phyloP scores from a whole-genome alignment of 2,113 vertebrate species.

The Lathamus discolor region DNA sequence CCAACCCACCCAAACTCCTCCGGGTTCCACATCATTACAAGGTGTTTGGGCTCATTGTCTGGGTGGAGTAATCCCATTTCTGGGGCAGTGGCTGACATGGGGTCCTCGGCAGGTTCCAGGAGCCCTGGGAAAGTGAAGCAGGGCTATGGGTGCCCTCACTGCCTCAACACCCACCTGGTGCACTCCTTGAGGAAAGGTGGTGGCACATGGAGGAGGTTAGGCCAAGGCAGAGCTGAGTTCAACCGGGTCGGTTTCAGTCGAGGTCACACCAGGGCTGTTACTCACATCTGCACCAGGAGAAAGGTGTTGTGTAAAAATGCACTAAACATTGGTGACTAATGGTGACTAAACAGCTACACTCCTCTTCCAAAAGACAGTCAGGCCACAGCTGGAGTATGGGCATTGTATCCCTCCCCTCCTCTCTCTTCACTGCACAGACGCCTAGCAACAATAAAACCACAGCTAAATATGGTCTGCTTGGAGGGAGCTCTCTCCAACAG shows the following conservation, averaged over 20 bases:
- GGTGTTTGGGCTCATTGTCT: accelerated
- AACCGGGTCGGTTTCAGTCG: accelerated
- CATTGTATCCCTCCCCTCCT: not conserved
- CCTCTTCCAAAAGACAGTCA: not conserved
- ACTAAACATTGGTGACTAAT: too few relatives aligned
- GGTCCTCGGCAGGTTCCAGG: not conserved
- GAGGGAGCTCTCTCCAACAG: not conserved
- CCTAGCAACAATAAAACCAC: not conserved
- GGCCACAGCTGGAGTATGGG: not conserved
- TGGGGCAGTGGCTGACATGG: not conserved
- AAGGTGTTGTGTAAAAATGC: not conserved
- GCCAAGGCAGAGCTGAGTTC: not conserved
- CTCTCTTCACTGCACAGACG: not conserved
- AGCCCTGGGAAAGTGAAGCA: not conserved
- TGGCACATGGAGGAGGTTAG: accelerated
- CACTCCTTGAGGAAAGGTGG: not conserved
- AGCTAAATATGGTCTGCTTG: slow-evolving; percentile 36
- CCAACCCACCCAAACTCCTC: not conserved
- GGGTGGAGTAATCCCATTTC: not conserved
- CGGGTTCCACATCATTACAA: not conserved
- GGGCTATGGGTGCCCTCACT: not conserved
- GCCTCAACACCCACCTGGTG: not conserved
- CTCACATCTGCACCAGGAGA: not conserved
- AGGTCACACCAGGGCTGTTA: not conserved
- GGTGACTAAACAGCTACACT: not conserved